Conservation (phyloP, 2,797 vertebrate genomes). For the Danio kyathit region DNA sequence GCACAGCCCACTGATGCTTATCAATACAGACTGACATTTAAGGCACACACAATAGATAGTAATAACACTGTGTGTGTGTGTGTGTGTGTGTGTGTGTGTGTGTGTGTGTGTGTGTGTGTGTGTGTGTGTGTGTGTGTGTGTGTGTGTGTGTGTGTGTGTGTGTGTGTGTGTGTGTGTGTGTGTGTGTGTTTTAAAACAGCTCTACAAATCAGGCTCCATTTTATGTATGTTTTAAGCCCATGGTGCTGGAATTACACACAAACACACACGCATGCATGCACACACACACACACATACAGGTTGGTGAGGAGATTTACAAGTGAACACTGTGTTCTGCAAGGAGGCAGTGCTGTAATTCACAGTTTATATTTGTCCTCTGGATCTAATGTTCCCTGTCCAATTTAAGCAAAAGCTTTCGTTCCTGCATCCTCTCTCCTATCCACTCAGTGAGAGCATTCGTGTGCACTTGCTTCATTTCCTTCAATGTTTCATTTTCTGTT, state of each 20-base stretch:
- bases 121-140: too few relatives aligned
- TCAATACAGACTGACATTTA: background rate
- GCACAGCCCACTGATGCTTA: background rate
- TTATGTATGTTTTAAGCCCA: conserved; percentile 13
- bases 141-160: too few relatives aligned
- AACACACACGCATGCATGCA: background rate
- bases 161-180: too few relatives aligned
- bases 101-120: too few relatives aligned
- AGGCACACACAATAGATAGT: background rate
- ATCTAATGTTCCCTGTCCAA: conserved; percentile 31
- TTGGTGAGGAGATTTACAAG: conserved; percentile 13
- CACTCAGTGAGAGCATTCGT: background rate
- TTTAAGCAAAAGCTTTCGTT: background rate
- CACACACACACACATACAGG: background rate
- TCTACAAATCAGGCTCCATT: conserved; percentile 21
- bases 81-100: too few relatives aligned
- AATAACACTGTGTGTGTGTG: too few relatives aligned
- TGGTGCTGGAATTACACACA: background rate
- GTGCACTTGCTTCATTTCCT: background rate
- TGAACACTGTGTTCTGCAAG: conserved; percentile 18
- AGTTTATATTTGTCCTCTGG: conserved; percentile 20
- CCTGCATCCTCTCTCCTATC: background rate
- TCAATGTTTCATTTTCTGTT: background rate
- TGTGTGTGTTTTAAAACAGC: background rate
- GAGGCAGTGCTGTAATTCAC: conserved; percentile 18